Base-by-base conservation (phyloP, 2,888 invertebrate genomes). In the Leistus spinibarbis region DNA sequence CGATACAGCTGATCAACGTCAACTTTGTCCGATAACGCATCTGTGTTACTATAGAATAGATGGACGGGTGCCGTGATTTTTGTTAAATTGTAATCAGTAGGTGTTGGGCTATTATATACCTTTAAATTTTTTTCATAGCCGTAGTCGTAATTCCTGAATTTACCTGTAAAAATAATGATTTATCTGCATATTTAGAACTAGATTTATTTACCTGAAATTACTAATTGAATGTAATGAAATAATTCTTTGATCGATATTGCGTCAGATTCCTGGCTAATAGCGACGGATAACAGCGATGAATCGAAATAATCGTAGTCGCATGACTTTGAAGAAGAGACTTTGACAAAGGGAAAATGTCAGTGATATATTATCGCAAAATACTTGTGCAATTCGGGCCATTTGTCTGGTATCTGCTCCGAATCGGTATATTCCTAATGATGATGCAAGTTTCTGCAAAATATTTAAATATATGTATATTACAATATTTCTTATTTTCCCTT, bases 271-370 rank as follows among this genome's bases (percentile, higher is more conserved):
- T 57, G 57, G 10, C 19, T 16, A 9, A 57, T n/a, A 2, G 16
- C 9, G 9, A 13, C 16, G 7, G 57, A 16, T 9, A 57, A 10
- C 13, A 57, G 3, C 5, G 57, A 57, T 80, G 84, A 80, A 79
- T 89, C 88, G 53, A 88, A 85, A 81, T 91, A 90, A 5, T 84
- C 85, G 60, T 86, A 86, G 80, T 90, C 89, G 80, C 88, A 89
- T 10, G 92, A 92, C 1, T 86, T 88, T 1, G 93, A 79, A 3
- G 93, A 83, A 81, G 93, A 93, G 3, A 94, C 80, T 0, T 57
- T 88, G 87, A 82, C 94, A 94, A 2, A 93, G 79, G 1, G 86
- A 88, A 77, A 88, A 90, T 69, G 88, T 87, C 2, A 86, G 75
- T 0, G 87, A 87, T 7, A 88, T 87, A 78, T 89, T 89, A 64